Percentiles rank a stretch among this genome's conserved stretches.
Evolutionary conservation across 2,113 vertebrate species (phyloP).

Genomic region (Mionectes macconnelli): DNA sequence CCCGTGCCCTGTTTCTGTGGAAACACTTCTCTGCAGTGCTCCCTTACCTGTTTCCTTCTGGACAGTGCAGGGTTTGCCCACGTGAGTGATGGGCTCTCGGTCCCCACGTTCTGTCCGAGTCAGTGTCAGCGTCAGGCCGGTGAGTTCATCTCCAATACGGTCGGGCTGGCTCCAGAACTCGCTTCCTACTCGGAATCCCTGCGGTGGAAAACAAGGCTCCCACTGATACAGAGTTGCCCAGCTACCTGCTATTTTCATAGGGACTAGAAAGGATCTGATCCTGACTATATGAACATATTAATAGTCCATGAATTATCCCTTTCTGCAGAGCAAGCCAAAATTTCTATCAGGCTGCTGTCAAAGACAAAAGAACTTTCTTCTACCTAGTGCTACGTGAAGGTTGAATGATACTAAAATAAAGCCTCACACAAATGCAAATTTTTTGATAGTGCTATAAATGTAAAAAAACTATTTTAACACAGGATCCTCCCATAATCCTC

Average conservation of each 20-base stretch:
- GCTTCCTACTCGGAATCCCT: slow-evolving; percentile 77
- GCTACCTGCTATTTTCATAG: not conserved
- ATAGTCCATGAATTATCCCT: not conserved
- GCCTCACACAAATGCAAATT: not conserved
- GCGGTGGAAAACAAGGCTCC: not conserved
- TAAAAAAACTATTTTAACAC: not conserved
- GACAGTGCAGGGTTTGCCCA: slow-evolving; percentile 76
- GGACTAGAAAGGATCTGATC: not conserved
- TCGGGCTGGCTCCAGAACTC: slow-evolving; percentile 88
- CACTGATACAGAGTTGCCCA: accelerated
- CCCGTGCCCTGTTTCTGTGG: not conserved
- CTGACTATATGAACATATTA: not conserved
- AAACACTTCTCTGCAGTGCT: not conserved
- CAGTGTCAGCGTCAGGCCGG: slow-evolving; percentile 82
- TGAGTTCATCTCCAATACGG: slow-evolving; percentile 82
- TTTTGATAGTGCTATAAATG: not conserved
- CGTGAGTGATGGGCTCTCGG: slow-evolving; percentile 68
- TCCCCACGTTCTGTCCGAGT: slow-evolving; percentile 79
- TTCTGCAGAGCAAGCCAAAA: not conserved
- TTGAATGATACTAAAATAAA: not conserved
- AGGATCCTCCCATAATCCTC: not conserved
- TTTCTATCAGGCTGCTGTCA: not conserved
- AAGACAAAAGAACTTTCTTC: not conserved
- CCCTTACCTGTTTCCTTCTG: slow-evolving; percentile 79
- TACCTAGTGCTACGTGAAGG: not conserved